Base-by-base conservation (phyloP, 1,140 invertebrate species). In the Cotesia vestalis region DNA sequence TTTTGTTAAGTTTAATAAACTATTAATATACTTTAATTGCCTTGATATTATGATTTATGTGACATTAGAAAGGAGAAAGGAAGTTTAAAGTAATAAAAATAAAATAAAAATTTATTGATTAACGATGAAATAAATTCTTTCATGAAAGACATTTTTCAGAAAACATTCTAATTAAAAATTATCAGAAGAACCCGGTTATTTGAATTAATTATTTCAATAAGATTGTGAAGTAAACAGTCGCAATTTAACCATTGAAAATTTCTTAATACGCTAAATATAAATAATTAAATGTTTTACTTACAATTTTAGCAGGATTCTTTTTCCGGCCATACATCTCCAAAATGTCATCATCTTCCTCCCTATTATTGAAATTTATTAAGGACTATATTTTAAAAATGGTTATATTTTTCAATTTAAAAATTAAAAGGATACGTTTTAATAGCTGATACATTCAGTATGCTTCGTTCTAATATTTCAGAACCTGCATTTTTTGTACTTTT, bases 261-360 rank as follows among this genome's bases (percentile, higher is more conserved):
- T 53, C 4, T 35, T 34, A 3, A 71, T 46, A 9, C 5, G 40
- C 11, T 14, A 14, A 55, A 52, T 12, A 9, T 12, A 63, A 71
- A 51, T 51, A 69, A n/a, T n/a, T 57, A 66, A 35, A 55, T 17
- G n/a, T 38, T 59, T 64, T 66, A 79, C 78, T 83, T 61, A 80
- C 82, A 75, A 71, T 72, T 64, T 72, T 60, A 38, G 71, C 59
- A n/a, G 73, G 53, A 35, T 60, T 35, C 55, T 73, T 64, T 46
- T 74, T 77, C n/a, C 51, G 76, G 12, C 77, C 79, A 63, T 86
- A 86, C 12, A 84, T 76, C 57, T 78, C 78, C 51, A 86, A 72
- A 59, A 86, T 78, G 38, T 82, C 78, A 4, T 84, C 78, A 6
- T 77, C 40, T 11, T 46, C 74, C 5, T 78, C 76, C n/a, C 78